Conservation (phyloP, 2,888 invertebrate species). For the Agrotis puta region DNA sequence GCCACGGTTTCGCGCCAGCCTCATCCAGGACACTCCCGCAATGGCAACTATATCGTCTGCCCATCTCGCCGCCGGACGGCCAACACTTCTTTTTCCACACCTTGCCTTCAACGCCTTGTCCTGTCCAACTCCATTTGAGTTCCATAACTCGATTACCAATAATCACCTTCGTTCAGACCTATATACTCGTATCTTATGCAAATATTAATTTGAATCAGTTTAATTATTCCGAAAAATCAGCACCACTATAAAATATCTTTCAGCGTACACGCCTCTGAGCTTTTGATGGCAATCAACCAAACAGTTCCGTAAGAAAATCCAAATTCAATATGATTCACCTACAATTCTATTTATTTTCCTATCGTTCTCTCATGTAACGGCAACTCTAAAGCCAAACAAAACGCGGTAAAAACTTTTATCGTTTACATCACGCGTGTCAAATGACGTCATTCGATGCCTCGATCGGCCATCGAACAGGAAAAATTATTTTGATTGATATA, state of each 20-base stretch:
- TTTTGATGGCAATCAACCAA: not conserved
- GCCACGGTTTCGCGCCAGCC: too few species aligned
- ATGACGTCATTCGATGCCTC: slow-evolving; percentile 21
- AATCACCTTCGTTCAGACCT: too few species aligned
- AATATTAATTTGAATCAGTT: not conserved
- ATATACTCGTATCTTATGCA: too few species aligned
- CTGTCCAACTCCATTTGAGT: too few species aligned
- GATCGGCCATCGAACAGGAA: slow-evolving; percentile 10
- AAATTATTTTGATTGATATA: slow-evolving; percentile 35
- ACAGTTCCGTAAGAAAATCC: not conserved
- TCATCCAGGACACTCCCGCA: too few species aligned
- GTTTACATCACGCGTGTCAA: slow-evolving; percentile 1
- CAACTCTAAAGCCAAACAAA: slow-evolving; percentile 20
- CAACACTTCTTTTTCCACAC: too few species aligned
- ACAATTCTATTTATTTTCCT: not conserved
- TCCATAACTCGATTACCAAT: too few species aligned
- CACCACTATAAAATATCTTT: too few species aligned
- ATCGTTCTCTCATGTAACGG: not conserved
- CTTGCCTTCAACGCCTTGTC: too few species aligned
- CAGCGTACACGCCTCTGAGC: not conserved
- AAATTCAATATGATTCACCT: not conserved
- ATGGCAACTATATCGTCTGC: too few species aligned
- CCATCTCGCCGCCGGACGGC: too few species aligned
- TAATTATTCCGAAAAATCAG: not conserved
- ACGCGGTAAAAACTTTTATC: slow-evolving; percentile 12